Conservation (phyloP, 2,113 vertebrate species). For the Gambusia affinis region DNA sequence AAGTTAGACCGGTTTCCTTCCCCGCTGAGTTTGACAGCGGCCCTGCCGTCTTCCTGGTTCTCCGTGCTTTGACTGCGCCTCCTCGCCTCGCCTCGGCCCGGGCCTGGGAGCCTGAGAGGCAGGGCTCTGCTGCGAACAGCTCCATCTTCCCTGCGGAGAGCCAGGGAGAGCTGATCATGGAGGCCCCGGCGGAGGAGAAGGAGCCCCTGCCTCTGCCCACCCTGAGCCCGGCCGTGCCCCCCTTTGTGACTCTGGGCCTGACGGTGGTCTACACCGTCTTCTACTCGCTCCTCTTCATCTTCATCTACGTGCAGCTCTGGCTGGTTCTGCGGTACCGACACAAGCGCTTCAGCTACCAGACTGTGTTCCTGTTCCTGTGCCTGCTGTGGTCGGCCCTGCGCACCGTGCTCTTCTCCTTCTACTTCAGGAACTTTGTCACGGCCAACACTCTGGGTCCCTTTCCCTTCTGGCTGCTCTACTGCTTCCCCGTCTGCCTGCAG, state of each 20-base stretch:
- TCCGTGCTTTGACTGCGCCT: neutral
- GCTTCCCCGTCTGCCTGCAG: conserved; percentile 96
- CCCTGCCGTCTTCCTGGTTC: neutral
- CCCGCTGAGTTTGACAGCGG: conserved; percentile 22
- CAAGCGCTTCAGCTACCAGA: conserved; percentile 97
- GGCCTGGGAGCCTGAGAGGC: conserved; percentile 4
- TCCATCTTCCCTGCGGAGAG: neutral
- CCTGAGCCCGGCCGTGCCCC: conserved; percentile 89
- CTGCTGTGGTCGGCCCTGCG: conserved; percentile 95
- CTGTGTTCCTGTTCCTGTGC: conserved; percentile 96
- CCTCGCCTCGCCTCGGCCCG: neutral
- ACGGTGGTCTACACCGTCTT: conserved; percentile 92
- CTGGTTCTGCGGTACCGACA: conserved; percentile 92
- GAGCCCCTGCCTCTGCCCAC: conserved; percentile 82
- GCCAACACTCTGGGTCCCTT: conserved; percentile 92
- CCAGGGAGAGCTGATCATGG: conserved; percentile 58
- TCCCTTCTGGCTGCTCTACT: conserved; percentile 97
- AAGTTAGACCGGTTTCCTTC: conserved; percentile 39
- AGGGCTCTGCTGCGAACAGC: neutral
- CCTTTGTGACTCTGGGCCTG: conserved; percentile 90
- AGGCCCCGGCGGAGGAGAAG: conserved; percentile 53
- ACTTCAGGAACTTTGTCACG: conserved; percentile 92
- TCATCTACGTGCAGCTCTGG: conserved; percentile 95
- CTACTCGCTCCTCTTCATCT: conserved; percentile 93
- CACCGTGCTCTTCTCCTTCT: conserved; percentile 96